Evolutionary conservation across 2,113 vertebrate species (phyloP), one percentile per base, ranked within the genome.

Genomic region (Haplotaxodon microlepis): DNA sequence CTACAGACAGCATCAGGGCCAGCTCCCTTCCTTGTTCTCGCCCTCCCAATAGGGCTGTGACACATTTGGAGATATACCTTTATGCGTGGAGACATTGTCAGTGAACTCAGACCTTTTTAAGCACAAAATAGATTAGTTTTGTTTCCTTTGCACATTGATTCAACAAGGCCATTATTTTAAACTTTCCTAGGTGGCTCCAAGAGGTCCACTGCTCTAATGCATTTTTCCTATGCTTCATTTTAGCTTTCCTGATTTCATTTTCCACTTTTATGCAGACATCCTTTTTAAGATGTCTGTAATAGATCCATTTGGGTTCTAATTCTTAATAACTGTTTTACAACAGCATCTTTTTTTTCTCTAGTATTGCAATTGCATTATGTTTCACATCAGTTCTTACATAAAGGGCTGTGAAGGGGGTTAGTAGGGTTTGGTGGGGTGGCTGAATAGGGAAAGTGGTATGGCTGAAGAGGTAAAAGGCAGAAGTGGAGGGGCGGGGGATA

Each of bases 231-330:
- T 31, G 71, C 42, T 78, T 78, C 27, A 50, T 50, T 78, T 78
- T 31, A 50, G 24, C 24, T 19, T 78, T 12, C 16, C 45, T 50
- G 27, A 31, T 50, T 78, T 50, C 7, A 78, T 50, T 76, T 78
- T 50, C 16, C 71, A n/a, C 27, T 50, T 78, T 78, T 45, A 78
- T n/a, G 24, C 71, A 50, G 42, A 11, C 71, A 78, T 78, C 45
- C 27, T 31, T 31, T 2, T 78, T 73, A 73, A 47, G 69, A 17
- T 73, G 40, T 78, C 24, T 31, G 24, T 29, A 50, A 50, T 12
- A 50, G 45, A 50, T 78, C 42, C 71, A 50, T 78, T 47, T 78
- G 1, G 6, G 24, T 19, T 78, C 4, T 50, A 31, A 78, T 78
- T 78, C 27, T 50, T 50, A 78, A 45, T 45, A 7, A 31, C 24